Evolutionary conservation across 2,888 invertebrate species (phyloP).

Genomic region (Pachycephus smyrnensis): DNA sequence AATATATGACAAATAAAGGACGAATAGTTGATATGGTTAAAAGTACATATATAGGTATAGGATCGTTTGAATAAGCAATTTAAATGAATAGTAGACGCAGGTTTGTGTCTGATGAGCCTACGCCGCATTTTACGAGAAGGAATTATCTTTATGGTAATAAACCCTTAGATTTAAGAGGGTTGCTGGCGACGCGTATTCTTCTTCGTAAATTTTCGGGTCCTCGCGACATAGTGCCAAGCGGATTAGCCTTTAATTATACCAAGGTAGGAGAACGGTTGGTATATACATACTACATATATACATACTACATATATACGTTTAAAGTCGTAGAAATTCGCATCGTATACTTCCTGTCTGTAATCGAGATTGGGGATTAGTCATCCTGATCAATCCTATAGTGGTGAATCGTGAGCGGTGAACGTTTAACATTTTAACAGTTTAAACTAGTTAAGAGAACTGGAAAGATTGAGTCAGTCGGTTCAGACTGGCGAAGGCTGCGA

Average conservation of each 20-base stretch:
- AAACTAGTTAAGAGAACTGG: not conserved
- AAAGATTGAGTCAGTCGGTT: not conserved
- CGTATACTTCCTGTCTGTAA: not conserved
- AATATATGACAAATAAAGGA: not conserved
- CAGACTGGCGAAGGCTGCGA: not conserved
- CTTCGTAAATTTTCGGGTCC: not conserved
- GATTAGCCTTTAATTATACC: not conserved
- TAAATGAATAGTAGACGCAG: not conserved
- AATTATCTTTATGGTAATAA: not conserved
- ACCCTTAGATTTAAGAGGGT: not conserved
- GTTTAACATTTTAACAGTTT: not conserved
- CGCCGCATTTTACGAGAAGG: not conserved
- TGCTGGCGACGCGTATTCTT: not conserved
- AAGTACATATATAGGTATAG: not conserved
- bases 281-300: no score
- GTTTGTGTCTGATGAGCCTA: not conserved
- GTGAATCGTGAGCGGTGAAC: not conserved
- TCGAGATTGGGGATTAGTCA: not conserved
- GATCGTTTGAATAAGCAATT: not conserved
- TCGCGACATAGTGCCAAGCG: slow-evolving; percentile 2
- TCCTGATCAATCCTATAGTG: not conserved
- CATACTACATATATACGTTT: not conserved
- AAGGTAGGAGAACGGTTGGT: not conserved
- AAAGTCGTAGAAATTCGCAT: not conserved
- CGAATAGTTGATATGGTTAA: not conserved